Percentiles rank a stretch among this genome's conserved stretches.
Conservation (phyloP, 2,797 vertebrate species). For the Melanotaenia parkinsoni region DNA sequence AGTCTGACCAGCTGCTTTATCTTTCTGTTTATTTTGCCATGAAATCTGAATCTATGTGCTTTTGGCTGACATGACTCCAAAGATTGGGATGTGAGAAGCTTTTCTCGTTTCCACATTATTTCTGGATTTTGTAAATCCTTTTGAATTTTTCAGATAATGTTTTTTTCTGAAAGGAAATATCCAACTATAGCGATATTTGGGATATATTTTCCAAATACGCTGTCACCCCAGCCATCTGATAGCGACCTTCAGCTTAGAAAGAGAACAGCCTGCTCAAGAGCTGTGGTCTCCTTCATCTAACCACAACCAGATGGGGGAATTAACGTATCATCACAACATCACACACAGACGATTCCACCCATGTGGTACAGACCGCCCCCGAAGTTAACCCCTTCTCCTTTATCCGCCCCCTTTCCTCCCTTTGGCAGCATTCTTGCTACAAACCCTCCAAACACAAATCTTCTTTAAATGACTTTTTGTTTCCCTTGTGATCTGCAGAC, state of each 20-base stretch:
- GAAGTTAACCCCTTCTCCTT: conserved; percentile 21
- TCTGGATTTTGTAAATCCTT: neutral
- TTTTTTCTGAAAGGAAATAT: neutral
- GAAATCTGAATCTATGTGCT: neutral
- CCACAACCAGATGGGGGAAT: conserved; percentile 54
- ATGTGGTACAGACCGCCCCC: conserved; percentile 20
- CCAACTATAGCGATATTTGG: neutral
- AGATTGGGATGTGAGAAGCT: neutral
- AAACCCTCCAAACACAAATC: conserved; percentile 17
- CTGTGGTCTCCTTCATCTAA: conserved; percentile 65
- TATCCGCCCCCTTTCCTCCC: conserved; percentile 21
- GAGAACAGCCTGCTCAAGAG: conserved; percentile 25
- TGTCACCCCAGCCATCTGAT: neutral
- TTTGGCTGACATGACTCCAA: neutral
- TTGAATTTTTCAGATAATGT: neutral
- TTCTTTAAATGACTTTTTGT: conserved; percentile 1
- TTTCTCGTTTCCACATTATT: neutral
- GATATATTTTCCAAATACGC: neutral
- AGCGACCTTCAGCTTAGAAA: conserved; percentile 2
- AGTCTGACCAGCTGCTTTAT: neutral
- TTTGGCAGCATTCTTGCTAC: conserved; percentile 23
- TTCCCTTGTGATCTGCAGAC: too few species aligned
- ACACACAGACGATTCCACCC: conserved; percentile 24
- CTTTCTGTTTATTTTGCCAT: neutral
- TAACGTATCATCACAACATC: conserved; percentile 29